Evolutionary conservation across 2,113 vertebrate species (phyloP).

Genomic region (Esox niger): DNA sequence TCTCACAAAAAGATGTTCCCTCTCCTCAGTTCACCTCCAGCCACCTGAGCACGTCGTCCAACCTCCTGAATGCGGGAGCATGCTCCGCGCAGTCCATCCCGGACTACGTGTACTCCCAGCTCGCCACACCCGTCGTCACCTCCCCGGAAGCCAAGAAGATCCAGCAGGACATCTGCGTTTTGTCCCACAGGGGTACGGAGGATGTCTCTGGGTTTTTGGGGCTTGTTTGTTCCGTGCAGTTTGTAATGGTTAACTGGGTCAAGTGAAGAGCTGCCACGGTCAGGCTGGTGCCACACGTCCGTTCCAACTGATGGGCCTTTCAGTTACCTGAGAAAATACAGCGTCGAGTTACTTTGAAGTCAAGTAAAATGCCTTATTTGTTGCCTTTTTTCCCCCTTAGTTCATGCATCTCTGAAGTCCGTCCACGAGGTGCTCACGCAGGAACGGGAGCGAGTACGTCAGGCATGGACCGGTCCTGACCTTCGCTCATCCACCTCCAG

Average conservation of each 20-base stretch:
- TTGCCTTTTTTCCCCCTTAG: conserved; percentile 40
- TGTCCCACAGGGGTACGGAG: conserved; percentile 81
- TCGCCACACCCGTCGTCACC: conserved; percentile 75
- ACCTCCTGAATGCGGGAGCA: conserved; percentile 17
- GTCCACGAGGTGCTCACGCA: conserved; percentile 64
- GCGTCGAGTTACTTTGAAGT: no score
- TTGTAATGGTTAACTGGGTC: neutral
- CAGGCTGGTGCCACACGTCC: neutral
- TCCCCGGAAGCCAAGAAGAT: conserved; percentile 83
- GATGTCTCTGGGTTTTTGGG: no score
- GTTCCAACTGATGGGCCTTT: no score
- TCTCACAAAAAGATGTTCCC: no score
- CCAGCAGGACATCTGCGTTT: conserved; percentile 81
- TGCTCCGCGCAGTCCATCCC: conserved; percentile 86
- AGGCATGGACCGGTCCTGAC: conserved; percentile 70
- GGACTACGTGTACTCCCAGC: conserved; percentile 79
- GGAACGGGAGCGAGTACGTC: conserved; percentile 70
- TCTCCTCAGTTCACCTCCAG: conserved; percentile 52
- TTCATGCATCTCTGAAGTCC: conserved; percentile 65
- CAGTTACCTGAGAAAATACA: no score
- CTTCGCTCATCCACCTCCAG: conserved; percentile 62
- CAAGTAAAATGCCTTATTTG: no score
- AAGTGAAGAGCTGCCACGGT: neutral
- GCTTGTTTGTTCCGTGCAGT: neutral
- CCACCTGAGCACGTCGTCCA: conserved; percentile 43